Conservation (phyloP, 2,888 invertebrate species). For the Aphodius sticticus region DNA sequence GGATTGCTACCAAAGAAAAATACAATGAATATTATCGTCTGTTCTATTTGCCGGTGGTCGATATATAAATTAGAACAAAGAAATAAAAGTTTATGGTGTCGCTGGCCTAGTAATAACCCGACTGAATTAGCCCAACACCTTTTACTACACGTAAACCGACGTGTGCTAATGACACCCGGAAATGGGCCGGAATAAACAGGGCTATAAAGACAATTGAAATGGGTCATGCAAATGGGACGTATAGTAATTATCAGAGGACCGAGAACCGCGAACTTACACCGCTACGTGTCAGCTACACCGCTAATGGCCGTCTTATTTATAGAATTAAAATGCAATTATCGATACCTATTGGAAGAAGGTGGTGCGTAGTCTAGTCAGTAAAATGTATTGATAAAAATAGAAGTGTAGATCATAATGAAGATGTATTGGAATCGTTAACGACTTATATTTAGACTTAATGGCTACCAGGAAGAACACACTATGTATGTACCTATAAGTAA, state of each 20-base stretch:
- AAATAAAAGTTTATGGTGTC: neutral
- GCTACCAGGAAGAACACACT: neutral
- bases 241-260: neutral
- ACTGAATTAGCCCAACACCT: neutral
- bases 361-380: neutral
- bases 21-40: neutral
- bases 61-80: neutral
- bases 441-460: neutral
- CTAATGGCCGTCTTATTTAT: neutral
- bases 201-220: neutral
- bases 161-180: neutral
- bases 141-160: neutral
- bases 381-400: neutral
- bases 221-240: neutral
- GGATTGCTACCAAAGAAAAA: neutral
- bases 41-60: neutral
- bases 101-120: neutral
- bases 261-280: neutral
- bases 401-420: neutral
- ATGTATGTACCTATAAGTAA: neutral
- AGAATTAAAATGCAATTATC: conserved; percentile 4
- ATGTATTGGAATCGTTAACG: neutral
- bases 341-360: neutral
- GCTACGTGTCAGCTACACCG: too few species aligned
- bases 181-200: conserved; percentile 4